Conservation (phyloP, 2,888 invertebrate species). For the Spodoptera picta region DNA sequence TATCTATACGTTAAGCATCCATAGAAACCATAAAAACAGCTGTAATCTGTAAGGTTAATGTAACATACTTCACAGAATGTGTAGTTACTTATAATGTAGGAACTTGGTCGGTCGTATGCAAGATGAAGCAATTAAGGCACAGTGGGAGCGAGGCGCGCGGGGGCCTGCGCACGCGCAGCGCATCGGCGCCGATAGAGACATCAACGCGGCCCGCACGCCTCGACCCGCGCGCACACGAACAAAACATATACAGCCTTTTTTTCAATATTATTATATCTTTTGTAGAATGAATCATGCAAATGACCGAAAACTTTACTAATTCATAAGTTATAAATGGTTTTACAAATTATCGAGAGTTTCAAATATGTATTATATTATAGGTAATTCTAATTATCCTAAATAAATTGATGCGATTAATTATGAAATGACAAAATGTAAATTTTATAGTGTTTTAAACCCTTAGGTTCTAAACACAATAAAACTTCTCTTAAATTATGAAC, state of each 20-base stretch:
- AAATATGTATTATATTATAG: neutral
- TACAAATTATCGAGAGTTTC: conserved; percentile 3
- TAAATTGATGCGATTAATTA: neutral
- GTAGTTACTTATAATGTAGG: conserved; percentile 73
- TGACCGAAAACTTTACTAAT: neutral
- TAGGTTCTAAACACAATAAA: conserved; percentile 27
- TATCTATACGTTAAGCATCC: conserved; percentile 27
- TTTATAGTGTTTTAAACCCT: conserved; percentile 19
- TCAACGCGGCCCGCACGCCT: conserved; percentile 75
- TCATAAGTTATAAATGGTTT: neutral
- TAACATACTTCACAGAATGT: conserved; percentile 66
- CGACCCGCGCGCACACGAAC: conserved; percentile 49
- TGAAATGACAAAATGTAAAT: neutral
- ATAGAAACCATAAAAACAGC: conserved; percentile 68
- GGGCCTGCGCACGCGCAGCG: conserved; percentile 80
- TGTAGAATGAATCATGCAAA: conserved; percentile 4
- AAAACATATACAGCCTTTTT: conserved; percentile 36
- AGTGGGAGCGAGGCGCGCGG: conserved; percentile 71
- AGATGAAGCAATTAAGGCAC: conserved; percentile 88
- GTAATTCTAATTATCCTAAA: neutral
- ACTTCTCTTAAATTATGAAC: conserved; percentile 51
- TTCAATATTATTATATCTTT: conserved; percentile 19
- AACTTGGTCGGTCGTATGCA: conserved; percentile 80
- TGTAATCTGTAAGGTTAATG: conserved; percentile 73
- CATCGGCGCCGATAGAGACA: conserved; percentile 86